Conservation (phyloP, 2,113 vertebrate species). For the Litocranius walleri region DNA sequence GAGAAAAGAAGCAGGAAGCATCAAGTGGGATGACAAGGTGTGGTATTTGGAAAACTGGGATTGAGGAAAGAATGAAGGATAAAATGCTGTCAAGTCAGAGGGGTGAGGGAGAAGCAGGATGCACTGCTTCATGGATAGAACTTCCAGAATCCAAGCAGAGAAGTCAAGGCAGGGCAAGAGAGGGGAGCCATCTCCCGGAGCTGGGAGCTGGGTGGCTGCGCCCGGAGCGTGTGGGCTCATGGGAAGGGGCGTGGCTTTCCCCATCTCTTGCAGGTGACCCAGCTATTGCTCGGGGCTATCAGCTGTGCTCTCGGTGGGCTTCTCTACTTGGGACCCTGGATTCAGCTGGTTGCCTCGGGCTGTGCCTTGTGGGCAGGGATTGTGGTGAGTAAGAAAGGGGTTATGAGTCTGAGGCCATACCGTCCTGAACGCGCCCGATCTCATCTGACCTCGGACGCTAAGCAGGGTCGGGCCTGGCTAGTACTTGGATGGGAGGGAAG, state of each 20-base stretch:
- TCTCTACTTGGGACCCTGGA: slow-evolving; percentile 46
- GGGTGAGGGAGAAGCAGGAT: background rate
- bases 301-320: slow-evolving; percentile 45
- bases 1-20: background rate
- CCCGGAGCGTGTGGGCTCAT: fast-evolving
- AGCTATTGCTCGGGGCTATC: slow-evolving; percentile 47
- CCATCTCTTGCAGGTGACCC: slow-evolving; percentile 42
- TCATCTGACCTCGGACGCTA: background rate
- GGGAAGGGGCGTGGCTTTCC: background rate
- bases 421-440: fast-evolving
- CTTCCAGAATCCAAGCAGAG: background rate
- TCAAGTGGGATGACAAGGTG: background rate
- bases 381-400: slow-evolving; percentile 40
- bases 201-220: background rate
- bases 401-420: background rate
- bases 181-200: background rate
- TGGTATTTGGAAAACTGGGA: background rate
- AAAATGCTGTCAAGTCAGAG: background rate
- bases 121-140: background rate
- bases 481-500: background rate
- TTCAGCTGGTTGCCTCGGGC: background rate
- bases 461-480: background rate
- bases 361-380: slow-evolving; percentile 65
- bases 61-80: background rate
- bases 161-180: background rate